These are phyloP conservation scores for Amazona vittata DNA, from an alignment of 2,113 vertebrate genomes.

Conservation along the genomic window DNA sequence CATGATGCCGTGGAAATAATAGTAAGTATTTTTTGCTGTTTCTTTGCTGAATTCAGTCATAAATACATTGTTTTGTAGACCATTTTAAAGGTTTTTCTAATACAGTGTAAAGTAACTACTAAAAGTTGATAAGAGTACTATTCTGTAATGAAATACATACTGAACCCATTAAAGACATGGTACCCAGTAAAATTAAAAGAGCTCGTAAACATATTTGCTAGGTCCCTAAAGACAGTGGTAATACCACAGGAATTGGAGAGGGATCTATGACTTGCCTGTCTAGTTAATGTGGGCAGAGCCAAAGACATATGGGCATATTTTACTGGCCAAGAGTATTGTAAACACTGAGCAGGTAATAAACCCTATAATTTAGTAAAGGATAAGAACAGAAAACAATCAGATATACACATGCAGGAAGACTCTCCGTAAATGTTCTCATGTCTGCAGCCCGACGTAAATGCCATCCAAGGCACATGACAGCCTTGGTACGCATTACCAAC, in stretches of 20 bases:
- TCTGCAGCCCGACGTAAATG: not conserved
- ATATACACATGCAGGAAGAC: not conserved
- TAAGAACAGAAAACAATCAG: not conserved
- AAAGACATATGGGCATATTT: not conserved
- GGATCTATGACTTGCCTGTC: not conserved
- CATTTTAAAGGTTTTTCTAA: not conserved
- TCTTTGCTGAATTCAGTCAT: not conserved
- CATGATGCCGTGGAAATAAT: not conserved
- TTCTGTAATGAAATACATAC: not conserved
- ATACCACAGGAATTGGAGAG: not conserved
- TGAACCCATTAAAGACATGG: not conserved
- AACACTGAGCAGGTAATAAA: not conserved
- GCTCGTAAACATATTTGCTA: not conserved
- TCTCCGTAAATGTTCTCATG: not conserved
- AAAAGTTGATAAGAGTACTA: not conserved
- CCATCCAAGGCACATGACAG: not conserved
- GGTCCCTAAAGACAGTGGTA: not conserved
- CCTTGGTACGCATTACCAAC: not conserved
- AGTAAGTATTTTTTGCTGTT: not conserved
- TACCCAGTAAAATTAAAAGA: not conserved
- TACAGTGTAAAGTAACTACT: not conserved
- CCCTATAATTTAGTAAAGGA: not conserved
- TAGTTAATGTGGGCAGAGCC: not conserved
- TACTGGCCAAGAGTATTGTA: not conserved
- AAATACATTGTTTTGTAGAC: not conserved